Percentiles rank a stretch among this genome's conserved stretches.
Conservation (phyloP, 2,888 invertebrate genomes). For the Platypus cylindrus region DNA sequence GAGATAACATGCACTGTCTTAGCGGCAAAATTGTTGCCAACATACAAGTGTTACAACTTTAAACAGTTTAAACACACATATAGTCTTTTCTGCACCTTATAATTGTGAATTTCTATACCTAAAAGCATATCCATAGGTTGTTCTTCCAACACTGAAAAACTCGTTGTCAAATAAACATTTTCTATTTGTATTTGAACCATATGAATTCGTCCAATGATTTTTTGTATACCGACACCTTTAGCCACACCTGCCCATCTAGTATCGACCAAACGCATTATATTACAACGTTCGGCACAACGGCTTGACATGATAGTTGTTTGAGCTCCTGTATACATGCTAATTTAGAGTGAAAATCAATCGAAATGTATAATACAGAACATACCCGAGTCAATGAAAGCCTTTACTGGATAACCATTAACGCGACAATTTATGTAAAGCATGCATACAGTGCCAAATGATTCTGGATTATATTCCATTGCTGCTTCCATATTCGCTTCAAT, state of each 20-base stretch:
- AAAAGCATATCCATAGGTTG: conserved; percentile 98
- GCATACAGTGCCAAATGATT: conserved; percentile 93
- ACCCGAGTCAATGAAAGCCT: conserved; percentile 95
- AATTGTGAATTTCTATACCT: conserved; percentile 6
- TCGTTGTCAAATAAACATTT: conserved; percentile 84
- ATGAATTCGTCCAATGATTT: conserved; percentile 92
- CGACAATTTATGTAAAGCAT: conserved; percentile 97
- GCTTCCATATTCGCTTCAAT: conserved; percentile 98
- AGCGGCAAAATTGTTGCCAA: too few species aligned
- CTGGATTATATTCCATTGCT: conserved; percentile 97
- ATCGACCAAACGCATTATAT: conserved; percentile 82
- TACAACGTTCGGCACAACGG: conserved; percentile 86
- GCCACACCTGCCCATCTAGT: conserved; percentile 92
- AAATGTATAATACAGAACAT: conserved; percentile 5
- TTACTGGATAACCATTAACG: conserved; percentile 93
- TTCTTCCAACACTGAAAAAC: conserved; percentile 91
- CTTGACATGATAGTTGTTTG: conserved; percentile 98
- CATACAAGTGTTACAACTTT: too few species aligned
- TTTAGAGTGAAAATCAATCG: conserved; percentile 1
- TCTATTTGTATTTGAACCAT: conserved; percentile 96
- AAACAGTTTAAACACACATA: too few species aligned
- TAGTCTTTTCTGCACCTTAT: too few species aligned
- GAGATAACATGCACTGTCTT: too few species aligned
- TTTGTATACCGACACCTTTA: conserved; percentile 93
- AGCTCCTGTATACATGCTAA: conserved; percentile 46